Evolutionary conservation across 2,888 invertebrate species (phyloP), one percentile per base, ranked within the genome.

Genomic region (Eupsilia transversa): DNA sequence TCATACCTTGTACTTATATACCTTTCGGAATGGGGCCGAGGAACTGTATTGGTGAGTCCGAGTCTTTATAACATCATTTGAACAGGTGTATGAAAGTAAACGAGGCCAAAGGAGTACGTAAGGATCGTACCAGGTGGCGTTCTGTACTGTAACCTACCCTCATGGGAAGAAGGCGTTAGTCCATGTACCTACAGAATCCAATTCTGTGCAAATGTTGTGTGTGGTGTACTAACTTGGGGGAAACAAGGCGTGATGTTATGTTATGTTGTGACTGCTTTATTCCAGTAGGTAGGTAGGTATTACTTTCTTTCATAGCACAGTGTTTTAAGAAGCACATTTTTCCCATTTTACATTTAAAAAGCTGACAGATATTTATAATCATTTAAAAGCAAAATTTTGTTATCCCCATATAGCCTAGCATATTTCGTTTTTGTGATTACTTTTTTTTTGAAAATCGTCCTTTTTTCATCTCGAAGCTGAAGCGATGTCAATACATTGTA

Each of bases 21-120:
- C 93, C 94, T 10, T 93, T 94, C 68, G 93, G 94, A 35, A n/a
- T 86, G 49, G 94, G 94, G 2, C 93, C 93, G 2, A 88, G 94
- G 71, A 93, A 91, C 77, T 94, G 94, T 78, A 91, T 94, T n/a
- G 94, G 93, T 93, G 78, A 89, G 88, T 75, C 9, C 14, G 27
- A 56, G 2, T 30, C 17, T 57, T 35, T 27, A 7, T 14, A 20
- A 30, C 2, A 20, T 14, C 0, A 68, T 56, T 72, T 23, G 17
- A 9, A 27, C 27, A 56, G 3, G 9, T n/a, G n/a, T n/a, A n/a
- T n/a, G n/a, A n/a, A n/a, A n/a, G n/a, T n/a, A n/a, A n/a, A n/a
- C n/a, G n/a, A n/a, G n/a, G n/a, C n/a, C n/a, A n/a, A n/a, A n/a
- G n/a, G n/a, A n/a, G n/a, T n/a, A n/a, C n/a, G n/a, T n/a, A n/a